A percentile compares a stretch with the other conserved stretches of the same genome.
These are phyloP conservation scores for Scrobipalpa costella DNA, from an alignment of 2,888 invertebrate genomes.

Conservation along the genomic window DNA sequence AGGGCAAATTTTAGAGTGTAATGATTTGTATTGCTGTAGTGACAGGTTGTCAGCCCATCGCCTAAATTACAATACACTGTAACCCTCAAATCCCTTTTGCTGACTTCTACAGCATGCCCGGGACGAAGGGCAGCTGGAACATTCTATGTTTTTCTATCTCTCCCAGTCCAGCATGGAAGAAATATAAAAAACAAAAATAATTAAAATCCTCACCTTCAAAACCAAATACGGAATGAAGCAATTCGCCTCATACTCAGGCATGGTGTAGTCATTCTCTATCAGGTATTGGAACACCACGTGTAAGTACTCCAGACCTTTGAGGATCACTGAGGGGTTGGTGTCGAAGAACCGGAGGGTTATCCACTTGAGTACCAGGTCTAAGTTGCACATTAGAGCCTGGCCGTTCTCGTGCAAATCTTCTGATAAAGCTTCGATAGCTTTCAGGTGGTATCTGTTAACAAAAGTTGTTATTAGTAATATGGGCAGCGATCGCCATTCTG, in stretches of 20 bases:
- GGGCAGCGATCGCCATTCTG: too few relatives aligned
- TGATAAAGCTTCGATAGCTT: constrained; percentile 94
- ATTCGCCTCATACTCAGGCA: constrained; percentile 94
- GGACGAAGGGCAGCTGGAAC: too few relatives aligned
- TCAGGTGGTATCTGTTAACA: constrained; percentile 90
- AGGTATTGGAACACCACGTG: constrained; percentile 90
- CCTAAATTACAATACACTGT: too few relatives aligned
- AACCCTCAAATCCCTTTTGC: too few relatives aligned
- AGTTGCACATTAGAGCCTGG: constrained; percentile 91
- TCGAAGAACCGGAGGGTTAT: constrained; percentile 97
- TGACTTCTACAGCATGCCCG: too few relatives aligned
- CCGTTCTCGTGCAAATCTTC: constrained; percentile 91
- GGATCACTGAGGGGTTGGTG: constrained; percentile 97
- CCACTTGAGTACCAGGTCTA: constrained; percentile 98
- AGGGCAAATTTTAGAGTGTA: too few relatives aligned
- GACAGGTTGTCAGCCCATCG: too few relatives aligned
- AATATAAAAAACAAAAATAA: background rate
- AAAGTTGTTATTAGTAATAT: background rate
- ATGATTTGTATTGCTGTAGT: too few relatives aligned
- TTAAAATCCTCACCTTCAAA: constrained; percentile 84
- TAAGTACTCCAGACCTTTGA: constrained; percentile 97
- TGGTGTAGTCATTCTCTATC: constrained; percentile 89
- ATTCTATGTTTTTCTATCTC: too few relatives aligned
- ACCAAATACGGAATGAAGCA: constrained; percentile 97
- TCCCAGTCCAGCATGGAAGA: too few relatives aligned